Evolutionary conservation across 2,113 vertebrate genomes (phyloP).

Genomic region (Sus scrofa): T2T-Sscrofa CM000817.6:91044501-91045000

Average conservation of each 20-base stretch:
- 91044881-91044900: slow-evolving; percentile 3
- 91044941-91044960: background rate
- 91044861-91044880: slow-evolving; percentile 23
- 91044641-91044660: background rate
- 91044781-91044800: slow-evolving; percentile 39
- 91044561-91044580: background rate
- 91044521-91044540: background rate
- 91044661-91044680: background rate
- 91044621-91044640: background rate
- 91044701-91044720: background rate
- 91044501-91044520: background rate
- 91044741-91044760: background rate
- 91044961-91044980: background rate
- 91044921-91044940: background rate
- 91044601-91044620: background rate
- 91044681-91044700: background rate
- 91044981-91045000: background rate
- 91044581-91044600: background rate
- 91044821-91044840: slow-evolving; percentile 11
- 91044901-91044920: background rate
- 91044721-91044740: background rate
- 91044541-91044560: background rate
- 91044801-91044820: background rate
- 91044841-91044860: slow-evolving; percentile 3
- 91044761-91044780: background rate